Evolutionary conservation across 1,140 invertebrate species (phyloP), one percentile per base, ranked within the genome.

Genomic region (Apis laboriosa): DNA sequence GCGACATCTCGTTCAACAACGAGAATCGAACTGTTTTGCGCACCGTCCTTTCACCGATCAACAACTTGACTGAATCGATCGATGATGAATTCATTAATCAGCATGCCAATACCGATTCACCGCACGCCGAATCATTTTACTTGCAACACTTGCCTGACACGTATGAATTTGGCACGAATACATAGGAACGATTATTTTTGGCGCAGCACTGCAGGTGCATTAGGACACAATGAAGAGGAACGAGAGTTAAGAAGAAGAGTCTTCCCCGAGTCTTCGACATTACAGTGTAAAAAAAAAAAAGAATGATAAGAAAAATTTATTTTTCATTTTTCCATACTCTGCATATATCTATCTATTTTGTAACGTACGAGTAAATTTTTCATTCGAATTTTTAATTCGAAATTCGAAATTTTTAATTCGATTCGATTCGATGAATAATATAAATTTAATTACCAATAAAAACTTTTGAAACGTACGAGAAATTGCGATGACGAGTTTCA

Each of bases 161-260:
- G 83, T 77, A 34, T 78, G 53, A 49, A 84, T 88, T 87, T 88
- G 86, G 86, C 86, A 88, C 86, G 71, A 58, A 68, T 61, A 66
- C 74, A 28, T 63, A 56, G 63, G 53, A 60, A 83, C 66, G 80
- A 88, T 88, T 88, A 88, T 88, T 88, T 88, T 88, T 34, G 73
- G 87, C 76, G 17, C 19, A 64, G 13, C 34, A 43, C 64, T 64
- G 73, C 71, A 80, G 77, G 73, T 87, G 72, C 72, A 80, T 67
- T 78, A 55, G 24, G 73, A 66, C 80, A 73, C 71, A 77, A 86
- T 80, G 61, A 85, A 74, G 68, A 74, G 43, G 24, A 66, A 79
- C 71, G 43, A 70, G 61, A 9, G 21, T 60, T 24, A 28, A 60
- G 28, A 56, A 61, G 56, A 63, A 63, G 53, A 43, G 55, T 7